A percentile compares a stretch with the other conserved stretches of the same genome.
phyloP scores from a whole-genome alignment of 1,140 invertebrate species.

The Phymastichus coffea region DNA sequence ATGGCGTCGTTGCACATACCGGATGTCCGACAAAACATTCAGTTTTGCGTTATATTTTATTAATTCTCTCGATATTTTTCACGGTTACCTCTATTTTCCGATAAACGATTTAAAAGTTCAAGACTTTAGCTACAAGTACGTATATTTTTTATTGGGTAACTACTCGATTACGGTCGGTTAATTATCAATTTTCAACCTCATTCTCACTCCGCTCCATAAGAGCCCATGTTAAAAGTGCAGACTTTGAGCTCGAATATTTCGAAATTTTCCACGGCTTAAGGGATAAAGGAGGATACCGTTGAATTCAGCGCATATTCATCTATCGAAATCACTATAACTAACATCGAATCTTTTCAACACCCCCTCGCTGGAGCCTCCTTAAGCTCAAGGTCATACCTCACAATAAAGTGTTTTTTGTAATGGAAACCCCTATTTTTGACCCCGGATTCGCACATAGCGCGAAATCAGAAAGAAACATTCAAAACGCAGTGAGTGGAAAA shows the following conservation, averaged over 20 bases:
- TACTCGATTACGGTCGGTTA: background rate
- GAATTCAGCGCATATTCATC: background rate
- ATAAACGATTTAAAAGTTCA: background rate
- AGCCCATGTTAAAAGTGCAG: background rate
- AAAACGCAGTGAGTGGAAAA: too few relatives aligned
- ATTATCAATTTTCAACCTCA: background rate
- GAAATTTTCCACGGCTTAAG: background rate
- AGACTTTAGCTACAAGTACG: background rate
- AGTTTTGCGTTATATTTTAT: background rate
- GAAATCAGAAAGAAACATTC: too few relatives aligned
- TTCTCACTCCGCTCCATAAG: too few relatives aligned
- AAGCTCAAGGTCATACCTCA: too few relatives aligned
- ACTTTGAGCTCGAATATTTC: background rate
- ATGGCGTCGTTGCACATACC: background rate
- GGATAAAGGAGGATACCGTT: background rate
- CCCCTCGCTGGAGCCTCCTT: too few relatives aligned
- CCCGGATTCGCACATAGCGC: too few relatives aligned
- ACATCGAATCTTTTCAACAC: too few relatives aligned
- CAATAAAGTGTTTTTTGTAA: too few relatives aligned
- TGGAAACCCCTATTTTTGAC: too few relatives aligned
- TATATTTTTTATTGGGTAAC: background rate
- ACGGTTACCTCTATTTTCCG: background rate
- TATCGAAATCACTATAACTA: too few relatives aligned
- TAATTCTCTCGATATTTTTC: background rate
- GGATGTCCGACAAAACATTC: background rate